Evolutionary conservation across 2,888 invertebrate species (phyloP).

Genomic region (Pristionchus maxplancki): DNA sequence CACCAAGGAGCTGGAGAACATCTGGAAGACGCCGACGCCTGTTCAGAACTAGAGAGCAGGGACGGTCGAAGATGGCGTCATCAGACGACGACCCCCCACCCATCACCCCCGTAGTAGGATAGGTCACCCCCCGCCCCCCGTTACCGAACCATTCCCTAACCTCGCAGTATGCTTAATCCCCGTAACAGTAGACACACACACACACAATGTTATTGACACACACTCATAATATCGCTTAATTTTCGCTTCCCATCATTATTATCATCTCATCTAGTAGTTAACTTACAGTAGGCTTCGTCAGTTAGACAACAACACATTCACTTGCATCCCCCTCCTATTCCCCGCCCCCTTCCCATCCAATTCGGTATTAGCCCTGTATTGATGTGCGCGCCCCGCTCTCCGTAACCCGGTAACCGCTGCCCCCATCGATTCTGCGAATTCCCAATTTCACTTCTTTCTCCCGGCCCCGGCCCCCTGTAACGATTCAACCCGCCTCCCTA

Average conservation of each 20-base stretch:
- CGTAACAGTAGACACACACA: background rate
- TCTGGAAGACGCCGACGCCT: conserved; percentile 58
- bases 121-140: background rate
- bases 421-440: conserved; percentile 39
- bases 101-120: conserved; percentile 28
- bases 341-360: background rate
- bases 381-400: background rate
- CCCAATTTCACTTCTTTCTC: background rate
- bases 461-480: background rate
- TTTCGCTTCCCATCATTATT: background rate
- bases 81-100: conserved; percentile 1
- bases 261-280: conserved; percentile 38
- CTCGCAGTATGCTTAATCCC: too few relatives aligned
- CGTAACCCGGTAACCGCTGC: background rate
- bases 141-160: background rate
- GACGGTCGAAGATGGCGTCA: background rate
- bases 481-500: background rate
- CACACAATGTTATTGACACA: background rate
- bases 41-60: conserved; percentile 42
- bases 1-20: conserved; percentile 62
- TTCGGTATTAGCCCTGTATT: conserved; percentile 25
- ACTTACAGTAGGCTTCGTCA: conserved; percentile 5
- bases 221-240: conserved; percentile 23
- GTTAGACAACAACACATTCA: background rate
- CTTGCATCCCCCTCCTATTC: background rate